phyloP scores from a whole-genome alignment of 1,140 invertebrate species.

The Anagrus nilaparvatae region DNA sequence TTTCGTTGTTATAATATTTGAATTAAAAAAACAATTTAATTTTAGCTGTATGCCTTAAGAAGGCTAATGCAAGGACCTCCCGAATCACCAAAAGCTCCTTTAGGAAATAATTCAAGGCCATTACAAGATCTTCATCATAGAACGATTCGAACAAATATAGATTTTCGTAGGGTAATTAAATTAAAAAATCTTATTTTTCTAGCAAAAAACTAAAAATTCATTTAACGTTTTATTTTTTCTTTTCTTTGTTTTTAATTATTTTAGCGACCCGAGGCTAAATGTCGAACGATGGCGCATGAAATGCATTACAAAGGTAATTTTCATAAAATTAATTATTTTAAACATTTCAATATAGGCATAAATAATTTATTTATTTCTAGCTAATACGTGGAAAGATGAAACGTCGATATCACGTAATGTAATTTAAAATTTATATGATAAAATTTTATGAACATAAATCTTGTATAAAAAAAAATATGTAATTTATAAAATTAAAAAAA shows the following conservation, averaged over 20 bases:
- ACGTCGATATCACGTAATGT: slow-evolving; percentile 31
- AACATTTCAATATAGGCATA: slow-evolving; percentile 26
- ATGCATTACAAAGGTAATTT: slow-evolving; percentile 57
- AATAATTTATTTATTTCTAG: slow-evolving; percentile 37
- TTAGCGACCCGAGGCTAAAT: slow-evolving; percentile 50
- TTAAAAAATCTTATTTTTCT: too few species aligned
- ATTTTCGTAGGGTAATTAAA: slow-evolving; percentile 79
- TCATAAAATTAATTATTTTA: slow-evolving; percentile 4
- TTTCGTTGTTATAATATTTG: too few species aligned
- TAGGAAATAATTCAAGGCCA: slow-evolving; percentile 92
- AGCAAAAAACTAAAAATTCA: too few species aligned
- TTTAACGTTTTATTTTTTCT: too few species aligned
- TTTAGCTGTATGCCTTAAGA: slow-evolving; percentile 78
- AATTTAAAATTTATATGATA: slow-evolving; percentile 23
- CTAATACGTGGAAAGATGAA: slow-evolving; percentile 38
- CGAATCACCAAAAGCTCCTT: slow-evolving; percentile 73
- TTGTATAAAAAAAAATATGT: too few species aligned
- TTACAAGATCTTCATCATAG: slow-evolving; percentile 81
- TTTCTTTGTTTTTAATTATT: slow-evolving; percentile 20
- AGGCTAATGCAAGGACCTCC: slow-evolving; percentile 79
- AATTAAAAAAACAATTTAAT: too few species aligned
- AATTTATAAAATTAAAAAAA: too few species aligned
- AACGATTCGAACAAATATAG: slow-evolving; percentile 92
- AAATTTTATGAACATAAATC: too few species aligned
- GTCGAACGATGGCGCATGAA: slow-evolving; percentile 61